These are phyloP conservation scores for Argynnis bischoffii DNA, from an alignment of 2,888 invertebrate species.

Conservation along the genomic window DNA sequence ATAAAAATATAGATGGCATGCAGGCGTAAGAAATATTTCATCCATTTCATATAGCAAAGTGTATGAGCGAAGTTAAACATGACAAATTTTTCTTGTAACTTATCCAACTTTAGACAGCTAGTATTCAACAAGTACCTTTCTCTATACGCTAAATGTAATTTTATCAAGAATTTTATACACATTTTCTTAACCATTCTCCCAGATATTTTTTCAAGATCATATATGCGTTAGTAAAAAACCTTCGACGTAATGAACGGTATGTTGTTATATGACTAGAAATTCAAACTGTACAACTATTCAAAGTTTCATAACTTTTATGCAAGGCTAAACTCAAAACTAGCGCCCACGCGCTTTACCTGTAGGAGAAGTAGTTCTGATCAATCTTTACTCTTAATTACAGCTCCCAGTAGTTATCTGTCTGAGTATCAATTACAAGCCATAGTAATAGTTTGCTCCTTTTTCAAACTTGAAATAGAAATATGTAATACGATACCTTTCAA, in stretches of 20 bases:
- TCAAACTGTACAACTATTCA: not conserved
- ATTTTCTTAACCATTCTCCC: not conserved
- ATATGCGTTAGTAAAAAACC: not conserved
- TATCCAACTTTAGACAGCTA: too few relatives aligned
- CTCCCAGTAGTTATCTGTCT: conserved; percentile 30
- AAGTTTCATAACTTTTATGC: conserved; percentile 20
- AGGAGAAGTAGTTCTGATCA: conserved; percentile 33
- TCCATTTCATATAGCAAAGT: too few relatives aligned
- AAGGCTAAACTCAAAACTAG: conserved; percentile 24
- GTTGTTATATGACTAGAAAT: not conserved
- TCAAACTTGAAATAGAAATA: too few relatives aligned
- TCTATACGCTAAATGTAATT: too few relatives aligned
- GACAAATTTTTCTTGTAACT: too few relatives aligned
- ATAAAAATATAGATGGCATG: too few relatives aligned
- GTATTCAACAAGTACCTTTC: too few relatives aligned
- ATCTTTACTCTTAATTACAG: conserved; percentile 33
- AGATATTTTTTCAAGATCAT: not conserved
- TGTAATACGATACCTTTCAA: too few relatives aligned
- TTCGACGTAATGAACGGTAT: not conserved
- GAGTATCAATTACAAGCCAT: conserved; percentile 31
- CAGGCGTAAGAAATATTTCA: too few relatives aligned
- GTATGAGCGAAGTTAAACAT: too few relatives aligned
- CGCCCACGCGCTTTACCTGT: conserved; percentile 28
- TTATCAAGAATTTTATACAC: too few relatives aligned
- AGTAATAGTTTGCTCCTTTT: not conserved